Base-by-base conservation (phyloP, 2,797 vertebrate species). In the Parauchenoglanis punctatus region DNA sequence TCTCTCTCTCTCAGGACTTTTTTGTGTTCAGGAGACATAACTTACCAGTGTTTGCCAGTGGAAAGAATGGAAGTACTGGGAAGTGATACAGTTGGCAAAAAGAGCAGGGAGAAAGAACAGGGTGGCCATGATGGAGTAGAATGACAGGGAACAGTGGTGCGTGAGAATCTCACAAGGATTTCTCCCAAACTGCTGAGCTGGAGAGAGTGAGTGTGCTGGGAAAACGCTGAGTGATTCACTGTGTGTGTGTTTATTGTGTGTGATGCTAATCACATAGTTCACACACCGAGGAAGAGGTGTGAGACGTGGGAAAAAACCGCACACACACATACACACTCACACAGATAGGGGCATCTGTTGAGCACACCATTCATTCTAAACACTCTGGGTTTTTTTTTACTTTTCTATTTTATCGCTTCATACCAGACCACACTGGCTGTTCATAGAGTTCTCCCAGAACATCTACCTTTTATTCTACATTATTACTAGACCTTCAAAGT, bases 151-250 rank as follows among this genome's bases (percentile, higher is more conserved):
- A 86, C 78, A 72, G 84, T 87, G 91, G 93, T 91, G 91, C 90
- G 91, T 92, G 88, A 90, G 91, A 91, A 91, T 94, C 93, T 94
- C 94, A 93, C 86, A 77, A 93, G 93, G 91, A 89, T 73, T 3
- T 85, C 89, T 84, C 89, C 82, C 90, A 91, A 90, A 92, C 88
- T 46, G 67, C 91, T 93, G 90, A 90, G 86, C 88, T 75, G 83
- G 80, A 91, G 67, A 77, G 78, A 89, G 58, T 67, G 83, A 82
- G 88, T 92, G 91, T 40, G 87, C 83, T 93, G 93, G 92, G 93
- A 95, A 94, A 93, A 85, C 87, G 90, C 93, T 92, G 93, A 93
- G 90, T 89, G 84, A 87, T 86, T 90, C 76, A 78, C 7, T 49
- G 49, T 89, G 81, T 87, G 87, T 80, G 89, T 86, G 86, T 87